These are phyloP conservation scores for Campoplex capitator DNA, from an alignment of 2,888 invertebrate genomes.

Conservation along the genomic window DNA sequence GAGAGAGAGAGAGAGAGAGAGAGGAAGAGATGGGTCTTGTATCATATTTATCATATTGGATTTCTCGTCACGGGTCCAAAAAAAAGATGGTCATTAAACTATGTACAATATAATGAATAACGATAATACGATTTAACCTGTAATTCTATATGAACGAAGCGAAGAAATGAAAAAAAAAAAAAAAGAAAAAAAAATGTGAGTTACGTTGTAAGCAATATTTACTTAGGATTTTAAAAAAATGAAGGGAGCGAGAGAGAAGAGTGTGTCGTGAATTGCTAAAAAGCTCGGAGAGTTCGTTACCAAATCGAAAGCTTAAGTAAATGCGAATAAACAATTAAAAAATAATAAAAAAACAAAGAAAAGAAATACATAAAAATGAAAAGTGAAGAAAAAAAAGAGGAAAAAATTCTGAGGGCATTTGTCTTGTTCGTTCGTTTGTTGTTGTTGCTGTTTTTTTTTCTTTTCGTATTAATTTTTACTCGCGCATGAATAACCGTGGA, in stretches of 20 bases:
- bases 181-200: slow-evolving; percentile 62
- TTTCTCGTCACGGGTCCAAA: slow-evolving; percentile 83
- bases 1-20: slow-evolving; percentile 11
- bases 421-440: slow-evolving; percentile 1
- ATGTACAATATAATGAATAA: slow-evolving; percentile 70
- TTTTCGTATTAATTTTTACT: slow-evolving; percentile 6
- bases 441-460: too few relatives aligned
- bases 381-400: slow-evolving; percentile 23
- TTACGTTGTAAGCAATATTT: slow-evolving; percentile 76
- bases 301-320: slow-evolving; percentile 37
- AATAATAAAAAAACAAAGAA: slow-evolving; percentile 49
- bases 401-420: slow-evolving; percentile 39
- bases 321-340: slow-evolving; percentile 39
- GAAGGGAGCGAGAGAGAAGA: not conserved
- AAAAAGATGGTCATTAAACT: slow-evolving; percentile 76
- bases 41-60: slow-evolving; percentile 73
- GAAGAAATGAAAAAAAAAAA: slow-evolving; percentile 44
- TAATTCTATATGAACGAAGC: slow-evolving; percentile 57
- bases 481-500: slow-evolving; percentile 58
- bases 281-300: slow-evolving; percentile 33
- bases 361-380: slow-evolving; percentile 55
- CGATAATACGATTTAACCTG: slow-evolving; percentile 54
- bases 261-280: slow-evolving; percentile 11
- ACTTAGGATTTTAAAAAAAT: slow-evolving; percentile 68
- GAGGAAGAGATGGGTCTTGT: slow-evolving; percentile 49